Base-by-base conservation (phyloP, 1,140 invertebrate genomes). In the Aplysia californica region DNA sequence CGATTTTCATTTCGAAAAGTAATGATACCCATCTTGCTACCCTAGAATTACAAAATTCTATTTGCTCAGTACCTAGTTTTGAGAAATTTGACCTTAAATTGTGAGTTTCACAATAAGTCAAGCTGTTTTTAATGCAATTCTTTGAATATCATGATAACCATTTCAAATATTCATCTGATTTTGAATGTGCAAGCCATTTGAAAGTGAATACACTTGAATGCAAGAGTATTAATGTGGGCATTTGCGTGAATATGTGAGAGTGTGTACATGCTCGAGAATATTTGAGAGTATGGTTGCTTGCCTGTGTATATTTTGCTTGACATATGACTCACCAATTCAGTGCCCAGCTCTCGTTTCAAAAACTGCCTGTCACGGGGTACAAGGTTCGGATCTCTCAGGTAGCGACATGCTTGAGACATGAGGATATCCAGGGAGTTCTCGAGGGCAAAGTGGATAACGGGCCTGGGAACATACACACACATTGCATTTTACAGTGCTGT, bases 271-370 rank as follows among this genome's bases (percentile, higher is more conserved):
- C 5, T 1, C 20, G 20, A 44, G 3, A 36, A 5, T 21, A 35
- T 20, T 33, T 33, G n/a, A 0, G 35, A 44, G 3, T n/a, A 5
- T 21, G n/a, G 18, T 33, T 33, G n/a, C 0, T 20, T n/a, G 18
- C 2, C 26, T 75, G 44, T 20, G 23, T 41, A 4, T 44, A 21
- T 75, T 69, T 41, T 1, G 44, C 3, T 15, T 23, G 15, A 15
- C 2, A 67, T 44, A 26, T 0, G 20, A 75, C 31, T 59, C 41
- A 86, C 89, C 76, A 90, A 76, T 83, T 90, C 89, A 23, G 89
- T 84, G 18, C 88, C 85, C 15, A 90, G 82, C 81, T 90, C 89
- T 77, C 89, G 74, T 59, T 87, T 87, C 2, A 90, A 78, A 5
- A 89, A 75, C 69, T 90, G 89, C 70, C 90, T 89, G 44, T 90